These are phyloP conservation scores for Scomberomorus guttatus DNA, from an alignment of 2,797 vertebrate genomes.

Conservation along the genomic window DNA sequence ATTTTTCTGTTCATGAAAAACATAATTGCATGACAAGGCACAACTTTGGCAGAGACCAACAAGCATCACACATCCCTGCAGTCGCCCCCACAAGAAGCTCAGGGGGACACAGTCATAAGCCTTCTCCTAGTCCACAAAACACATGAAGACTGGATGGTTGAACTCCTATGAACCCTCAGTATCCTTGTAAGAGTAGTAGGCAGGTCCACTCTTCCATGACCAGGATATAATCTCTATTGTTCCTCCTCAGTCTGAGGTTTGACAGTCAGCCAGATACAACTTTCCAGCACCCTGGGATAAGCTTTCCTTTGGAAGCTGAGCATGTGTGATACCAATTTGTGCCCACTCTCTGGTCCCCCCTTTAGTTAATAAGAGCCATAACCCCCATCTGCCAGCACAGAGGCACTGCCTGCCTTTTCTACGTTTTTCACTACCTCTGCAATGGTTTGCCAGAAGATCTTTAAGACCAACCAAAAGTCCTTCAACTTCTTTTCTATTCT, in stretches of 20 bases:
- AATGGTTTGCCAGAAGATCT: neutral
- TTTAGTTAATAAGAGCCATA: neutral
- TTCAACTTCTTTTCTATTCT: neutral
- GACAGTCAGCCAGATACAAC: neutral
- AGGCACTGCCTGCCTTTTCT: neutral
- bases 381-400: neutral
- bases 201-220: neutral
- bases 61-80: too few species aligned
- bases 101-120: neutral
- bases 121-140: neutral
- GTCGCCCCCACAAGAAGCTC: neutral
- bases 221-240: conserved; percentile 2
- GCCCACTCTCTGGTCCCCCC: neutral
- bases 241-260: neutral
- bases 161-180: conserved; percentile 10
- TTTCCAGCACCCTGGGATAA: neutral
- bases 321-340: neutral
- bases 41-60: neutral
- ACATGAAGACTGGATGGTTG: conserved; percentile 5
- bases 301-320: neutral
- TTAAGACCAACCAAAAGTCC: neutral
- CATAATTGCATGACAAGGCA: too few species aligned
- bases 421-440: neutral
- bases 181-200: conserved; percentile 15
- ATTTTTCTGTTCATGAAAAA: too few species aligned